Evolutionary conservation across 2,797 vertebrate genomes (phyloP), one percentile per base, ranked within the genome.

Genomic region (Sphaeramia orbicularis): DNA sequence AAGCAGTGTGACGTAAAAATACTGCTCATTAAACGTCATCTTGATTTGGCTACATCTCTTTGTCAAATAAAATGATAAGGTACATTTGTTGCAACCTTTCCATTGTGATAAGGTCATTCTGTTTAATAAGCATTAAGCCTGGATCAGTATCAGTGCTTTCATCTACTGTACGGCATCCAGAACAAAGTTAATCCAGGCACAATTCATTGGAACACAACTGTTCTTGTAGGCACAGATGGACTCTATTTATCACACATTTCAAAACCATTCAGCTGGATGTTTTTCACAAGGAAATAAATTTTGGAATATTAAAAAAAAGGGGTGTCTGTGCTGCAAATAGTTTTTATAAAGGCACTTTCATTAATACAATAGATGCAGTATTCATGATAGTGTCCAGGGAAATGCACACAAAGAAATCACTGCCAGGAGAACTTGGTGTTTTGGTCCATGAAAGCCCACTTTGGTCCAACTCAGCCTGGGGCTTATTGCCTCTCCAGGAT

Each of bases 101-200:
- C 73, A 71, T 65, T 35, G 24, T 82, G 78, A 82, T 89, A 90
- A 92, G 90, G 92, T 91, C 81, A 74, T 74, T 78, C 45, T 62
- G 65, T 87, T 80, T 91, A 89, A 90, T 88, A 87, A 88, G 85
- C 82, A 83, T 84, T 91, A 92, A 86, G 77, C 78, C 75, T 74
- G 90, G 91, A 90, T 92, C 86, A 90, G 87, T 88, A 74, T 85
- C 79, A 64, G 76, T 44, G 55, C 49, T 47, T 86, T 69, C 53
- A 73, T 73, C 54, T 62, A 71, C 74, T 27, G 24, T 27, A 27
- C 5, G 76, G 45, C 32, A 30, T 65, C n/a, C 65, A 63, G 49
- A 56, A 49, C 67, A 62, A 81, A 84, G 75, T 80, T 91, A 90
- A 92, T 90, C 90, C 87, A 74, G 54, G 14, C 40, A 3, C 64